Percentiles rank a stretch among this genome's conserved stretches.
These are phyloP conservation scores for Acrossocheilus fasciatus DNA, from an alignment of 2,797 vertebrate species.

Conservation along the genomic window DNA sequence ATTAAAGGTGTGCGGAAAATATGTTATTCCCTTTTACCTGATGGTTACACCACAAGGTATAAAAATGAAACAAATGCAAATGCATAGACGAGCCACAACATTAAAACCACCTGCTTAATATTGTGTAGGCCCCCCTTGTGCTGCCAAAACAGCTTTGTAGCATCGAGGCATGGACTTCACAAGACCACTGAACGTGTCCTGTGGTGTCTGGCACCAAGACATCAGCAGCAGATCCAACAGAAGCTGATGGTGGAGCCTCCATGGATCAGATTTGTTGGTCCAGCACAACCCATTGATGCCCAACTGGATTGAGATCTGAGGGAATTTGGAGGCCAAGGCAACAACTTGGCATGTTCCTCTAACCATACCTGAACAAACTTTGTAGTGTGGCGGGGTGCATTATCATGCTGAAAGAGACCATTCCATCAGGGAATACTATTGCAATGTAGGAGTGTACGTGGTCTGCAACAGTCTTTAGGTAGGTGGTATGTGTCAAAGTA, in stretches of 20 bases:
- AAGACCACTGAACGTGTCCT: neutral
- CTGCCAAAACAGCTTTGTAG: neutral
- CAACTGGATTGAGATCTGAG: neutral
- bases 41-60: neutral
- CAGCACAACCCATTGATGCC: neutral
- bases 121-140: neutral
- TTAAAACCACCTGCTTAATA: neutral
- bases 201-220: neutral
- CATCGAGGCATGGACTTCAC: neutral
- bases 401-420: neutral
- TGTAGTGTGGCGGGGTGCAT: neutral
- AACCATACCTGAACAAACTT: neutral
- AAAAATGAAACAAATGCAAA: neutral
- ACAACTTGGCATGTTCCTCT: neutral
- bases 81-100: neutral
- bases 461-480: neutral
- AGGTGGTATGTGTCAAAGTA: neutral
- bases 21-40: neutral
- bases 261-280: neutral
- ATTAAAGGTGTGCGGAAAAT: neutral
- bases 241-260: neutral
- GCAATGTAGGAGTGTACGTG: neutral
- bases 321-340: neutral
- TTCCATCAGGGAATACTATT: neutral
- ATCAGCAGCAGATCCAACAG: neutral